Percentiles rank a stretch among this genome's conserved stretches.
Conservation (phyloP, 2,888 invertebrate genomes). For the Napeogenes inachia region DNA sequence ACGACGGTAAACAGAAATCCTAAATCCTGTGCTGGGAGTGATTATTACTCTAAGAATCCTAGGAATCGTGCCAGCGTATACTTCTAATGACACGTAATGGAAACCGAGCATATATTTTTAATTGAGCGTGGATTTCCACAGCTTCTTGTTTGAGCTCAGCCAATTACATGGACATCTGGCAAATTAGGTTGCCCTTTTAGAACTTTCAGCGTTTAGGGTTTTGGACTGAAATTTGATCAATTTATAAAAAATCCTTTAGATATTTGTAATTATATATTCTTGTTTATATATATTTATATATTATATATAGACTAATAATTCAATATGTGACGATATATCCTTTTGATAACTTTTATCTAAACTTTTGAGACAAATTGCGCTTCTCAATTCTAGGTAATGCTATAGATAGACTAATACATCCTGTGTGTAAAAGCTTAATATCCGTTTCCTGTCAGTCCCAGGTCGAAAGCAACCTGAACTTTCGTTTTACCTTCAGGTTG, state of each 20-base stretch:
- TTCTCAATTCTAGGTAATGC: conserved; percentile 10
- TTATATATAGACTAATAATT: background rate
- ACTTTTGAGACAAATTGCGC: conserved; percentile 9
- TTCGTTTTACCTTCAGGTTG: conserved; percentile 2
- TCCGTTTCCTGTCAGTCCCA: conserved; percentile 28
- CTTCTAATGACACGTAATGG: conserved; percentile 20
- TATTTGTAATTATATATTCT: too few species aligned
- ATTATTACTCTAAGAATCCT: conserved; percentile 8
- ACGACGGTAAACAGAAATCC: conserved; percentile 19
- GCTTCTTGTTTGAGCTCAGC: conserved; percentile 1
- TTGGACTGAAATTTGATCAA: too few species aligned
- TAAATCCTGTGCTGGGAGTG: conserved; percentile 7
- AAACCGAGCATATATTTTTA: conserved; percentile 16
- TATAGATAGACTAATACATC: conserved; percentile 19
- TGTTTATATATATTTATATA: background rate
- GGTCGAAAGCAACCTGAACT: conserved; percentile 16
- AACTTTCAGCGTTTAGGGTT: too few species aligned
- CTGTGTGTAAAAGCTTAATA: conserved; percentile 27
- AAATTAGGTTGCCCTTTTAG: too few species aligned
- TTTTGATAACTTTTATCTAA: too few species aligned
- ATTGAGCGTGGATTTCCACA: conserved; percentile 14
- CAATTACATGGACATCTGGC: conserved; percentile 8
- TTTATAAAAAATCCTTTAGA: too few species aligned
- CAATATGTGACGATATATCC: conserved; percentile 6
- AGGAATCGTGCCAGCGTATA: conserved; percentile 25